Evolutionary conservation across 2,797 vertebrate species (phyloP), one percentile per base, ranked within the genome.

Genomic region (Acipenser oxyrinchus): DNA sequence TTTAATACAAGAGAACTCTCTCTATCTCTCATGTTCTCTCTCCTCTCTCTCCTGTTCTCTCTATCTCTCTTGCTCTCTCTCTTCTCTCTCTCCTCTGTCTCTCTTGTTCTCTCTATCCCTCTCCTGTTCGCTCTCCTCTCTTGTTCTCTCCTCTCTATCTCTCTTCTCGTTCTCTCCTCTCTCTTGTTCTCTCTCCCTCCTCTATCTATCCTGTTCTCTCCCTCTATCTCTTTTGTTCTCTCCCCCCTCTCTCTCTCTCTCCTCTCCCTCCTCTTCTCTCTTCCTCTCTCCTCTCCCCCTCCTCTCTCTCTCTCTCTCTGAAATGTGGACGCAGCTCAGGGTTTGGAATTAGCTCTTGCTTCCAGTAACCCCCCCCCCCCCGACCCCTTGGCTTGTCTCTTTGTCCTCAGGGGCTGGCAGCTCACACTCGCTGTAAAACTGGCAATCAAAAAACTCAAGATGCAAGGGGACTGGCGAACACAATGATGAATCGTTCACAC

Each of bases 371-470:
- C 2, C 18, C 2, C 18, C 6, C 10, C 49, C 18, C 53, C 11
- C 8, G 23, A 50, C 63, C 63, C 37, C 50, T 51, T 7, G 37
- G 53, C 51, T 51, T 49, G 63, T 64, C 63, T 51, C 63, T 64
- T 37, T 37, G 23, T 37, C 23, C 23, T 37, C 23, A 37, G 23
- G 23, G 23, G 23, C n/a, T 51, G 49, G 63, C 51, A 51, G 63
- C 53, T 64, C 63, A 49, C 49, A 7, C 49, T 50, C 49, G 13
- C 59, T 15, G 13, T 60, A 23, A 5, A 23, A 7, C 70, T 66
- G 73, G 60, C 61, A 49, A 11, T 69, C 70, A 48, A 49, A 66
- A 62, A 68, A 62, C 61, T 63, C 61, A 60, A 60, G 23, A 51
- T 48, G 62, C 59, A 51, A 59, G 55, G 23, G 8, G 59, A 53